A percentile compares a stretch with the other conserved stretches of the same genome.
Evolutionary conservation across 1,140 invertebrate genomes (phyloP).

Genomic region (Chironomus striatipennis): DNA sequence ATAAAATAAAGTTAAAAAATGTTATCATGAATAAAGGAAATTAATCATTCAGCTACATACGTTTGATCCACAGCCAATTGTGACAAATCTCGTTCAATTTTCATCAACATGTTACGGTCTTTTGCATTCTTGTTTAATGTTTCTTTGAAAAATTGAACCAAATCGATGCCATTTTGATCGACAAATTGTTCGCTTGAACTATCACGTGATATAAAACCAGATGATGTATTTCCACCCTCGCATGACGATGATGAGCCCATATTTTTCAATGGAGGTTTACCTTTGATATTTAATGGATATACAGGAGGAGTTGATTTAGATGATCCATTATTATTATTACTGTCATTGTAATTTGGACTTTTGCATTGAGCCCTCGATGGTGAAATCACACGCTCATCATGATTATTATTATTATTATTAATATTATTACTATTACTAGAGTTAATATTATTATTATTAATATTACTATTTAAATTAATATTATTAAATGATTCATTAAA

Average conservation of each 20-base stretch:
- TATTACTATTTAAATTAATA: constrained; percentile 27
- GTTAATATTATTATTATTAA: constrained; percentile 37
- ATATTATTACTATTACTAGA: constrained; percentile 26
- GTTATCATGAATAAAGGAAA: no score
- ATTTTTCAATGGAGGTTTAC: constrained; percentile 39
- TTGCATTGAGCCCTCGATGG: constrained; percentile 14
- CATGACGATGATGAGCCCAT: constrained; percentile 34
- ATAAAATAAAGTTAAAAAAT: constrained; percentile 25
- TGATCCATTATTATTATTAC: constrained; percentile 30
- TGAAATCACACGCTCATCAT: constrained; percentile 11
- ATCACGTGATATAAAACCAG: constrained; percentile 38
- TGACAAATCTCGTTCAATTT: constrained; percentile 80
- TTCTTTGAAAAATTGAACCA: constrained; percentile 79
- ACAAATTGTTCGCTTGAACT: constrained; percentile 73
- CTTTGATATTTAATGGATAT: constrained; percentile 42
- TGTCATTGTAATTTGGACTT: constrained; percentile 27
- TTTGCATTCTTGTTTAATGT: constrained; percentile 85
- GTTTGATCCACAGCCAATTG: constrained; percentile 73
- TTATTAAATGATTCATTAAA: neutral
- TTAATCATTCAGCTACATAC: constrained; percentile 44
- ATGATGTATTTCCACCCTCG: constrained; percentile 27
- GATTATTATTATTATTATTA: neutral
- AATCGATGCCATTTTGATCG: constrained; percentile 70
- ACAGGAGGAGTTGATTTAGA: constrained; percentile 40
- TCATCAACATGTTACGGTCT: constrained; percentile 73